A percentile compares a stretch with the other conserved stretches of the same genome.
Conservation (phyloP, 2,113 vertebrate genomes). For the Tetrao urogallus region DNA sequence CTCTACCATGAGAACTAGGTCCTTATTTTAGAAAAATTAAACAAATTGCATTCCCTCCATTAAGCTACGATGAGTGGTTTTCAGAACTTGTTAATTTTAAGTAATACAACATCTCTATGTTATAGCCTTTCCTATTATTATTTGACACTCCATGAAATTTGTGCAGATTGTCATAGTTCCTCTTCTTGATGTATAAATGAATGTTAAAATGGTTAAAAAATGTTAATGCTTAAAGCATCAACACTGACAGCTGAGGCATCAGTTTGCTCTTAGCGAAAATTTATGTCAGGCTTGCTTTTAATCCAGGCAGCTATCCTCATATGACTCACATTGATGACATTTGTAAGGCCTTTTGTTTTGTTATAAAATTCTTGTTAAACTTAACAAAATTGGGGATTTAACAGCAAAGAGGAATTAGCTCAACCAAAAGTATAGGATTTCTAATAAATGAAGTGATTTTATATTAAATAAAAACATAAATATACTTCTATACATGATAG, state of each 20-base stretch:
- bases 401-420: background rate
- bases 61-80: background rate
- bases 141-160: background rate
- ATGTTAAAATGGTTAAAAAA: slow-evolving; percentile 1
- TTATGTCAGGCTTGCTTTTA: slow-evolving; percentile 9
- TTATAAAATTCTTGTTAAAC: slow-evolving; percentile 1
- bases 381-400: background rate
- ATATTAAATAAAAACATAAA: background rate
- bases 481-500: background rate
- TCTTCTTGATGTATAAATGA: background rate
- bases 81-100: background rate
- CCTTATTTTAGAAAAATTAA: background rate
- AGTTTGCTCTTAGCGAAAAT: slow-evolving; percentile 32
- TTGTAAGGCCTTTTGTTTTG: background rate
- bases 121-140: background rate
- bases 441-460: background rate
- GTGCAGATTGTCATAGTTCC: background rate
- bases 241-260: slow-evolving; percentile 15
- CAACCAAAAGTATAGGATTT: background rate
- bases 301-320: background rate
- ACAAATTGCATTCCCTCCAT: background rate
- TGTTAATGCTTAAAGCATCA: background rate
- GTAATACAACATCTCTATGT: background rate
- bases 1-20: background rate
- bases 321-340: slow-evolving; percentile 10